Evolutionary conservation across 2,888 invertebrate species (phyloP), one percentile per base, ranked within the genome.

Genomic region (Elysia crispata): DNA sequence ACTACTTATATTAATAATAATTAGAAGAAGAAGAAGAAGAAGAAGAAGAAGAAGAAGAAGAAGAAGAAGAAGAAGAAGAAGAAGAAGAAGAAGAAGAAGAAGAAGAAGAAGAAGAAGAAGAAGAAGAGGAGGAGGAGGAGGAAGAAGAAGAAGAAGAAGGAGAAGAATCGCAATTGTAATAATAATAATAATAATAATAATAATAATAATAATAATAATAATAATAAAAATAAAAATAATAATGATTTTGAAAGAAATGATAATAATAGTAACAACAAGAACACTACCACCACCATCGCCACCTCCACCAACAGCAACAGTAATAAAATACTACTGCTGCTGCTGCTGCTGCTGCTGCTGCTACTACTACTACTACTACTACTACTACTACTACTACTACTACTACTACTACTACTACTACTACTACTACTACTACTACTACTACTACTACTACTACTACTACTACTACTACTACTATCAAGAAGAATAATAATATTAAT

Each of bases 1-100:
- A n/a, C n/a, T n/a, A n/a, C n/a, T n/a, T n/a, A n/a, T n/a, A n/a
- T n/a, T n/a, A n/a, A n/a, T n/a, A n/a, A n/a, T n/a, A n/a, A n/a
- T n/a, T n/a, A n/a, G n/a, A n/a, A n/a, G n/a, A n/a, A 86, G 86
- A 60, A 72, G 64, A 66, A 83, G 1, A 79, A 76, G 33, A 18
- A 20, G 41, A 70, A 20, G 41, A 70, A 41, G 72, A 70, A 70
- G 72, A 70, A 41, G 49, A 70, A 70, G 72, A 70, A 41, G 72
- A 70, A 41, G 49, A n/a, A n/a, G 72, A 41, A 70, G 72, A 67
- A 77, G 67, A 54, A 67, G 67, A 33, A 67, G 69, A 31, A 67
- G 77, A 33, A 77, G 67, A 30, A 49, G 54, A 30, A 69, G 69
- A n/a, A 67, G 69, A 28, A 77, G 54, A 30, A 54, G 77, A 1